phyloP scores from a whole-genome alignment of 2,113 vertebrate genomes.

The Ploceus nigricollis region DNA sequence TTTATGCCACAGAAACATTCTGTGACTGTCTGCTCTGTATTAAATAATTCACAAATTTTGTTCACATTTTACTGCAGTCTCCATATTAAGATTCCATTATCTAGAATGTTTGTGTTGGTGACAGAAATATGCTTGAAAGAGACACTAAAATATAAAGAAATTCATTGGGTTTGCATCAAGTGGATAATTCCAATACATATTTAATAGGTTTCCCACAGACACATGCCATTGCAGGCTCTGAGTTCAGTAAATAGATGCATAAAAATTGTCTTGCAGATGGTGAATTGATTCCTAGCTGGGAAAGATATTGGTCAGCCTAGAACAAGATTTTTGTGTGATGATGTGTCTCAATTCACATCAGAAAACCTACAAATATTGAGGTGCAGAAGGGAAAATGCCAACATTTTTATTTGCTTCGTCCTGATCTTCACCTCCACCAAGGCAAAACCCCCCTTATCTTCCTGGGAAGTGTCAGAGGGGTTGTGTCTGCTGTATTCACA shows the following conservation, averaged over 20 bases:
- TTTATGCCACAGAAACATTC: not conserved
- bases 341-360: not conserved
- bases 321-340: not conserved
- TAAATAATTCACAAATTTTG: slow-evolving; percentile 36
- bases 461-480: not conserved
- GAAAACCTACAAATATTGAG: not conserved
- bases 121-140: not conserved
- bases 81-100: not conserved
- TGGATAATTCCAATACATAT: slow-evolving; percentile 42
- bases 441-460: not conserved
- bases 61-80: slow-evolving; percentile 2
- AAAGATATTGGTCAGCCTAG: not conserved
- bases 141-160: slow-evolving; percentile 6
- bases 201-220: slow-evolving; percentile 28
- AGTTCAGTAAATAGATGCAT: not conserved
- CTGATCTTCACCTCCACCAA: not conserved
- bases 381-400: not conserved
- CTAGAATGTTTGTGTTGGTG: not conserved
- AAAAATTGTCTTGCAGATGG: not conserved
- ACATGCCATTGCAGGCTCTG: not conserved
- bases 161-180: not conserved
- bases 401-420: not conserved
- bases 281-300: not conserved
- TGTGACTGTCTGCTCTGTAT: not conserved
- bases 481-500: not conserved